phyloP scores from a whole-genome alignment of 2,888 invertebrate genomes.

The Diadromus collaris region DNA sequence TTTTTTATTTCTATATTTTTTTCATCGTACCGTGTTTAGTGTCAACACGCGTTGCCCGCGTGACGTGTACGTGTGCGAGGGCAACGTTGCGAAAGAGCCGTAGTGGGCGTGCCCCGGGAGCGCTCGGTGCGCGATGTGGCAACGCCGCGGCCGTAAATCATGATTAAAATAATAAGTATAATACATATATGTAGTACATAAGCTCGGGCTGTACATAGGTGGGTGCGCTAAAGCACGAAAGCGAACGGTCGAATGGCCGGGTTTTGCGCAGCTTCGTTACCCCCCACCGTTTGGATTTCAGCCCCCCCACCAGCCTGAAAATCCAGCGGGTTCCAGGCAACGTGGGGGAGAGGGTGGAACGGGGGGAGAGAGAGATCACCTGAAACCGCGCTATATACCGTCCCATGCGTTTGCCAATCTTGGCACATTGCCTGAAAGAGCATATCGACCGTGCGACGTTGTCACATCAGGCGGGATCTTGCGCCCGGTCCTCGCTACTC shows the following conservation, averaged over 20 bases:
- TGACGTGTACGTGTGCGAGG: slow-evolving; percentile 38
- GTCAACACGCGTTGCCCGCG: slow-evolving; percentile 13
- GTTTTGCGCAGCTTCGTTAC: slow-evolving; percentile 77
- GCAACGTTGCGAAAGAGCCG: slow-evolving; percentile 65
- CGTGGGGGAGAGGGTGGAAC: slow-evolving; percentile 49
- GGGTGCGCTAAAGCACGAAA: slow-evolving; percentile 74
- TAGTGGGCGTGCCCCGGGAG: slow-evolving; percentile 74
- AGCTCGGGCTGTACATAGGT: slow-evolving; percentile 65
- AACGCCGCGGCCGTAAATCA: slow-evolving; percentile 78
- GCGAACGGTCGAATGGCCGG: slow-evolving; percentile 62
- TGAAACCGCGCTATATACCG: slow-evolving; percentile 76
- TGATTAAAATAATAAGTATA: slow-evolving; percentile 79
- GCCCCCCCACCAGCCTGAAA: slow-evolving; percentile 61
- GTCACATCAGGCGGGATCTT: slow-evolving; percentile 76
- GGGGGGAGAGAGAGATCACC: slow-evolving; percentile 70
- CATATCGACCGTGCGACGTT: slow-evolving; percentile 80
- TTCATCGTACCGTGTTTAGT: slow-evolving; percentile 25
- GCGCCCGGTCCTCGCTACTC: slow-evolving; percentile 67
- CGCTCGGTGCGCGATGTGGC: slow-evolving; percentile 69
- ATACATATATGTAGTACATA: slow-evolving; percentile 76
- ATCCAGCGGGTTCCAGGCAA: slow-evolving; percentile 71
- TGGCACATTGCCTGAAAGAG: slow-evolving; percentile 80
- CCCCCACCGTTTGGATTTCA: slow-evolving; percentile 64
- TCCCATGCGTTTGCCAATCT: slow-evolving; percentile 78
- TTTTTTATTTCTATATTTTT: slow-evolving; percentile 36